Evolutionary conservation across 2,113 vertebrate species (phyloP), one percentile per base, ranked within the genome.

Genomic region (Thamnophis sirtalis): DNA sequence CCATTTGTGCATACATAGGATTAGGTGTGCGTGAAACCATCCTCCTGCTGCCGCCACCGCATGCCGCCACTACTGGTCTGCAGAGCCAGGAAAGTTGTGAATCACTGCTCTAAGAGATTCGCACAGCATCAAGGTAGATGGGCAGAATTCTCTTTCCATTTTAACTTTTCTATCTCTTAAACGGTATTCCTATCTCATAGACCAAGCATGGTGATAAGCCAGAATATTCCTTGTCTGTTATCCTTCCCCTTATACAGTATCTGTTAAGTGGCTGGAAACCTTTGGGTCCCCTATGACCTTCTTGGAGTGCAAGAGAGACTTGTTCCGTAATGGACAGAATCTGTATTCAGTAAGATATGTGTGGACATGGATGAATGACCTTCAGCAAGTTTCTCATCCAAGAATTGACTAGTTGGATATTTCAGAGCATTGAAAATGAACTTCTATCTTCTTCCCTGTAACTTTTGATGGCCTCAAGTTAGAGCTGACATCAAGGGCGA

Each of bases 11-110:
- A n/a, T n/a, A 28, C 0, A 26, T 0, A 1, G 60, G 9, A 63
- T 28, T 63, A 28, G 26, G 58, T 26, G 24, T 63, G 58, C 11
- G 26, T 3, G 10, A 63, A 63, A 28, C 9, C 26, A 63, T 13
- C 26, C 26, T 28, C 10, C 26, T 28, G 24, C 9, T 24, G 60
- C 60, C 10, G 11, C 60, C 60, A 28, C 58, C 3, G 3, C 10
- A 1, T 0, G 26, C 10, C 11, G 10, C 4, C 10, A 0, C 10
- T 10, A 13, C 26, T 63, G 26, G 26, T n/a, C 60, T 1, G 0
- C 26, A n/a, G 26, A 63, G 60, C 26, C 26, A 13, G 26, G n/a
- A n/a, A 63, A 63, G 60, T 63, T 63, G 60, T 11, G 26, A 1
- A 13, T 10, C 9, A 28, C 24, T 28, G 24, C 24, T 60, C 58